Evolutionary conservation across 2,888 invertebrate genomes (phyloP).

Genomic region (Catocala sponsa): DNA sequence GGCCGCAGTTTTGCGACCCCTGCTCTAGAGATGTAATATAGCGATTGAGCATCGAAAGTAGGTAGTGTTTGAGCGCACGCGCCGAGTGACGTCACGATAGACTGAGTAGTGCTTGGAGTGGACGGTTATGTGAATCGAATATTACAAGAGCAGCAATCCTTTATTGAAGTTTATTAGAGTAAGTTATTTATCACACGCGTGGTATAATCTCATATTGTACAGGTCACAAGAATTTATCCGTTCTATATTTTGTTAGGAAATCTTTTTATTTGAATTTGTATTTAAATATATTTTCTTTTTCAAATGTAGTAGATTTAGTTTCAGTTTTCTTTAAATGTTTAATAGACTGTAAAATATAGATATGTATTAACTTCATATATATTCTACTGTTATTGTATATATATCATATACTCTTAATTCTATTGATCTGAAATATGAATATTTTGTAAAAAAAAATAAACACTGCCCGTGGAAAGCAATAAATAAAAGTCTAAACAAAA

Average conservation of each 20-base stretch:
- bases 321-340: constrained; percentile 9
- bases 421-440: constrained; percentile 35
- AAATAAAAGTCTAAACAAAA: constrained; percentile 48
- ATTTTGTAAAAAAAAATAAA: constrained; percentile 25
- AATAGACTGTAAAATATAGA: constrained; percentile 14
- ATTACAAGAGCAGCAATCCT: constrained; percentile 1
- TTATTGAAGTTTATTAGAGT: constrained; percentile 9
- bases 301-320: not conserved
- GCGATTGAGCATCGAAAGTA: not conserved
- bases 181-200: constrained; percentile 5
- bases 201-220: constrained; percentile 3
- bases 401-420: constrained; percentile 22
- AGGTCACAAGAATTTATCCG: constrained; percentile 11
- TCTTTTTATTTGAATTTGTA: constrained; percentile 4
- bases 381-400: constrained; percentile 20
- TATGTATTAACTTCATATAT: constrained; percentile 29
- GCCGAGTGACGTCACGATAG: not conserved
- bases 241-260: constrained; percentile 14
- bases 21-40: too few species aligned
- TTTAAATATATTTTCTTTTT: constrained; percentile 12
- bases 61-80: not conserved
- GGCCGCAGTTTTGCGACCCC: too few species aligned
- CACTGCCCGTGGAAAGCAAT: constrained; percentile 44
- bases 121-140: constrained; percentile 13
- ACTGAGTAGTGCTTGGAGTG: constrained; percentile 2